These are phyloP conservation scores for Diadumene lineata DNA, from an alignment of 92 coral and sea anemone species.

Conservation along the genomic window DNA sequence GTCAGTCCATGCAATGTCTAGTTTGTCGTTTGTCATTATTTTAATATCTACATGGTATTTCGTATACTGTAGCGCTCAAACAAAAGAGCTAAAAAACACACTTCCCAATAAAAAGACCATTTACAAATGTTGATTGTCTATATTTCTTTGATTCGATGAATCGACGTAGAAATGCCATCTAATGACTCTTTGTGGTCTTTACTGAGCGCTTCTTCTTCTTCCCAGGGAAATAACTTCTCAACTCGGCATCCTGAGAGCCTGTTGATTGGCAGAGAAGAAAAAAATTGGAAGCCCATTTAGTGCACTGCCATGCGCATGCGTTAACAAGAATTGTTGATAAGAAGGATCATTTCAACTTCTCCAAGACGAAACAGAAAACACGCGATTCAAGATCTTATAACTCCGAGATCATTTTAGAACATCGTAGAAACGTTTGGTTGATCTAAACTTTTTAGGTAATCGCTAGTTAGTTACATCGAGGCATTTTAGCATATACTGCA, in stretches of 20 bases:
- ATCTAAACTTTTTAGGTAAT: no score
- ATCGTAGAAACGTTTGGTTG: background rate
- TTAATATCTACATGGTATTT: slow-evolving; percentile 44
- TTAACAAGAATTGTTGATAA: slow-evolving; percentile 60
- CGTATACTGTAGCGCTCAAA: slow-evolving; percentile 78
- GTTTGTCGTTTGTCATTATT: slow-evolving; percentile 35
- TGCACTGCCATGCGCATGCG: slow-evolving; percentile 51
- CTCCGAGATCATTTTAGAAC: background rate
- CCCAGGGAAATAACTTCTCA: slow-evolving; percentile 72
- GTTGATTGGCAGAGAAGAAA: slow-evolving; percentile 68
- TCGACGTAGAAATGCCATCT: slow-evolving; percentile 12
- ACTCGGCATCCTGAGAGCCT: slow-evolving; percentile 73
- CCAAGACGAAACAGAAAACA: slow-evolving; percentile 30
- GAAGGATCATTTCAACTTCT: slow-evolving; percentile 70
- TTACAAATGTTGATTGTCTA: slow-evolving; percentile 24
- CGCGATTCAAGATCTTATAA: background rate
- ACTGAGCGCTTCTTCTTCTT: slow-evolving; percentile 18
- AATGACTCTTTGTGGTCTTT: slow-evolving; percentile 25
- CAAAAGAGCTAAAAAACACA: slow-evolving; percentile 28
- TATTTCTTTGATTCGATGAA: slow-evolving; percentile 14
- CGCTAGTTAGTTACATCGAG: no score
- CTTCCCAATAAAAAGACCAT: slow-evolving; percentile 23
- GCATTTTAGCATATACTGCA: no score
- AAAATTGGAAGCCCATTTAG: slow-evolving; percentile 55
- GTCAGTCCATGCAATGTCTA: slow-evolving; percentile 32